Conservation (phyloP, 2,888 invertebrate genomes). For the Proisotoma minuta region DNA sequence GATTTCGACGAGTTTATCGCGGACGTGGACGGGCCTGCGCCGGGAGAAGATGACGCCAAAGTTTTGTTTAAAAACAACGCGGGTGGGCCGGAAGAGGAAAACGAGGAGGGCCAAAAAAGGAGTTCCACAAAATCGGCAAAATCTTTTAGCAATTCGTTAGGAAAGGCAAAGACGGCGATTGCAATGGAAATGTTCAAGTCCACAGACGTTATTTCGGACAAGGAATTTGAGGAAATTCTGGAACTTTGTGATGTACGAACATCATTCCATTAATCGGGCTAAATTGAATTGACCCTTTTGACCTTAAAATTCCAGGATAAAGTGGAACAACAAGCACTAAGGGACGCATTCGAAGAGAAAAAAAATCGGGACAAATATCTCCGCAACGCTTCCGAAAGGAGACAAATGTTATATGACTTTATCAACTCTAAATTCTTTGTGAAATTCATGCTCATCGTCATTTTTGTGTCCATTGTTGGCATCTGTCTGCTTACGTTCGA, state of each 20-base stretch:
- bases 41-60: background rate
- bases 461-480: constrained; percentile 33
- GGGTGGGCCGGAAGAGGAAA: background rate
- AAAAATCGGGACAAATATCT: constrained; percentile 37
- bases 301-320: too few species aligned
- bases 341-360: constrained; percentile 34
- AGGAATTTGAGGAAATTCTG: constrained; percentile 39
- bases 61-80: background rate
- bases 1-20: constrained; percentile 22
- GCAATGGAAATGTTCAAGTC: constrained; percentile 18
- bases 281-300: too few species aligned
- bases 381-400: constrained; percentile 35
- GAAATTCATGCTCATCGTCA: constrained; percentile 34
- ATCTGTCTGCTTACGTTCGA: constrained; percentile 39
- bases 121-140: background rate
- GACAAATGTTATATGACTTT: constrained; percentile 41
- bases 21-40: background rate
- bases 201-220: constrained; percentile 26
- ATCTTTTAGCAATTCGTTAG: background rate
- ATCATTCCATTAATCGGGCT: too few species aligned
- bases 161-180: background rate
- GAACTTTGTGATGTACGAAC: constrained; percentile 33
- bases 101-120: constrained; percentile 4
- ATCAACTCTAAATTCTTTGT: constrained; percentile 33
- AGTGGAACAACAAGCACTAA: constrained; percentile 32